Conservation (phyloP, 1,140 invertebrate genomes). For the Physella acuta region DNA sequence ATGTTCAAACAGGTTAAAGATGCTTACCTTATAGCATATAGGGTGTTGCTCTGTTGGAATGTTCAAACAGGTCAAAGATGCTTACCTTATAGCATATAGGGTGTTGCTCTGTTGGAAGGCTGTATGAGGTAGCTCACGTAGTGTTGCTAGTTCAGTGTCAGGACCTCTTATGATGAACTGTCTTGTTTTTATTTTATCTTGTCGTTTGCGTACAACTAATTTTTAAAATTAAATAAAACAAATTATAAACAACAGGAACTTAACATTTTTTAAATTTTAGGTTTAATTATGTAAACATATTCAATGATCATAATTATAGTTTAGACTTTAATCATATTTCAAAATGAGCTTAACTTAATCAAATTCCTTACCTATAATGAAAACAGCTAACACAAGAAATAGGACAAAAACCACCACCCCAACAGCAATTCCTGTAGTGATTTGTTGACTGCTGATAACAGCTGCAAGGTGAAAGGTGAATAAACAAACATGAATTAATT, state of each 20-base stretch:
- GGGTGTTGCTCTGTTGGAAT: constrained; percentile 74
- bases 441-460: neutral
- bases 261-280: too few relatives aligned
- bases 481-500: neutral
- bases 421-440: neutral
- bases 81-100: constrained; percentile 69
- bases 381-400: too few relatives aligned
- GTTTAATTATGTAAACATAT: too few relatives aligned
- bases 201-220: too few relatives aligned
- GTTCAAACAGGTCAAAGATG: constrained; percentile 65
- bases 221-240: too few relatives aligned
- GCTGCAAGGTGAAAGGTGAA: neutral
- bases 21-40: constrained; percentile 68
- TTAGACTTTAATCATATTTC: too few relatives aligned
- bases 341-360: too few relatives aligned
- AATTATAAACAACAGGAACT: too few relatives aligned
- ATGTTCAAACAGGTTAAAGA: too few relatives aligned
- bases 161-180: constrained; percentile 64
- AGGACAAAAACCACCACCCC: neutral
- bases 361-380: too few relatives aligned
- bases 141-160: constrained; percentile 82
- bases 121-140: constrained; percentile 77
- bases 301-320: too few relatives aligned
- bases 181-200: constrained; percentile 58
- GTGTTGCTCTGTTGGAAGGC: constrained; percentile 78